A percentile compares a stretch with the other conserved stretches of the same genome.
Evolutionary conservation across 2,888 invertebrate species (phyloP).

Genomic region (Alloplasta piceator): DNA sequence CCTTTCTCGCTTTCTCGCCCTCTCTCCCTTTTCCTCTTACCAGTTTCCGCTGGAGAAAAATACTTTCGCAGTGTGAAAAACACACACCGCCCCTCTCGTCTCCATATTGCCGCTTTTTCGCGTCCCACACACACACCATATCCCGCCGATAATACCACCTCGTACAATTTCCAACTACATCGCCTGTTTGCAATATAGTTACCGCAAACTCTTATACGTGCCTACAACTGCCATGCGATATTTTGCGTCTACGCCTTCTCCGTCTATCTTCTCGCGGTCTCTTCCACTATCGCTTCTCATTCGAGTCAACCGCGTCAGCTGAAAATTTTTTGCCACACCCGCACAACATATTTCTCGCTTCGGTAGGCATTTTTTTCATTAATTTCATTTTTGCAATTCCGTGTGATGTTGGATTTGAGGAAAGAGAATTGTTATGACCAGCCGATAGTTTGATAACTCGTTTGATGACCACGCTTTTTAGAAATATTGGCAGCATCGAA

Average conservation of each 20-base stretch:
- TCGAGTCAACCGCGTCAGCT: not conserved
- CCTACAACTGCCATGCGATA: constrained; percentile 9
- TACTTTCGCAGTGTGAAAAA: constrained; percentile 31
- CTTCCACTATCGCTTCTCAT: not conserved
- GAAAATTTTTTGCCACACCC: not conserved
- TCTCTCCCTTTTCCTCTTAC: not conserved
- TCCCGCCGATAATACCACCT: constrained; percentile 25
- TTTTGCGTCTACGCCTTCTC: constrained; percentile 29
- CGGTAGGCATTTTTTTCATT: too few relatives aligned
- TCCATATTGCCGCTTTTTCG: constrained; percentile 36
- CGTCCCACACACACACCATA: constrained; percentile 27
- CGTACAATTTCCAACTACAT: not conserved
- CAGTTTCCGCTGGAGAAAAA: not conserved
- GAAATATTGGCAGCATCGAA: too few relatives aligned
- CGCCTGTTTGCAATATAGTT: not conserved
- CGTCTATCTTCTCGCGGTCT: constrained; percentile 6
- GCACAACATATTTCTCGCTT: not conserved
- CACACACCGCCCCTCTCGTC: constrained; percentile 24
- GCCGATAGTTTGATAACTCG: too few relatives aligned
- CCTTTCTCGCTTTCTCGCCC: constrained; percentile 1
- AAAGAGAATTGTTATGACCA: too few relatives aligned
- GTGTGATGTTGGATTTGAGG: too few relatives aligned
- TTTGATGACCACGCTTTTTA: too few relatives aligned
- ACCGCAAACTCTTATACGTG: constrained; percentile 17
- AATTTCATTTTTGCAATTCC: too few relatives aligned